Conservation (phyloP, 1,140 invertebrate genomes). For the Rhynchophorus ferrugineus region DNA sequence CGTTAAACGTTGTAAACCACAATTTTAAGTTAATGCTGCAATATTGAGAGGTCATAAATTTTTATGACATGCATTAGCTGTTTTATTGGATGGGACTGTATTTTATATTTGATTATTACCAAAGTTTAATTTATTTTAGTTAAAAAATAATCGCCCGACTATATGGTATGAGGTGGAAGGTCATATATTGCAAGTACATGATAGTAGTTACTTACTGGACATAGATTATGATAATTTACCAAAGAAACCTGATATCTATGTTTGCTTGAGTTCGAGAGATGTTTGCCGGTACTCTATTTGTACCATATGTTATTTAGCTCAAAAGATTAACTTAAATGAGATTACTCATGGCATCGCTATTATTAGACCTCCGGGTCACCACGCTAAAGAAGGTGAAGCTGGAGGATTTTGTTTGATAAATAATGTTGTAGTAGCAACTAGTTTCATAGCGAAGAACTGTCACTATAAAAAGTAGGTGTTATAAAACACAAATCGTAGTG, state of each 20-base stretch:
- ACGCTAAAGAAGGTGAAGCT: conserved; percentile 62
- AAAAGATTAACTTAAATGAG: conserved; percentile 34
- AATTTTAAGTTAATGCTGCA: too few species aligned
- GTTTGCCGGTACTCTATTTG: too few species aligned
- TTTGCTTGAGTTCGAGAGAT: neutral
- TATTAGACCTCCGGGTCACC: conserved; percentile 81
- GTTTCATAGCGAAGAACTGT: conserved; percentile 52
- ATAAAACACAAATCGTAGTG: neutral
- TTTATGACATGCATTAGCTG: too few species aligned
- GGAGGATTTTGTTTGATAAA: conserved; percentile 89
- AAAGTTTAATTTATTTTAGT: neutral
- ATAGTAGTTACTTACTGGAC: neutral
- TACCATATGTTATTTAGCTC: too few species aligned
- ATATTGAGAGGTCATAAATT: too few species aligned
- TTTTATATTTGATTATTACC: too few species aligned
- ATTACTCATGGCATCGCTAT: conserved; percentile 68
- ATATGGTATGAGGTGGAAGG: neutral
- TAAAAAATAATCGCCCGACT: neutral
- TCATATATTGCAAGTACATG: neutral
- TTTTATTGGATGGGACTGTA: too few species aligned
- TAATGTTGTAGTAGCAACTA: conserved; percentile 75
- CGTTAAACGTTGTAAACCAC: too few species aligned
- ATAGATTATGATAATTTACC: neutral
- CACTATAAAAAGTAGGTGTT: conserved; percentile 49
- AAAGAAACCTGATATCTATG: neutral